phyloP scores from a whole-genome alignment of 1,140 invertebrate species.

The Caenorhabditis remanei region DNA sequence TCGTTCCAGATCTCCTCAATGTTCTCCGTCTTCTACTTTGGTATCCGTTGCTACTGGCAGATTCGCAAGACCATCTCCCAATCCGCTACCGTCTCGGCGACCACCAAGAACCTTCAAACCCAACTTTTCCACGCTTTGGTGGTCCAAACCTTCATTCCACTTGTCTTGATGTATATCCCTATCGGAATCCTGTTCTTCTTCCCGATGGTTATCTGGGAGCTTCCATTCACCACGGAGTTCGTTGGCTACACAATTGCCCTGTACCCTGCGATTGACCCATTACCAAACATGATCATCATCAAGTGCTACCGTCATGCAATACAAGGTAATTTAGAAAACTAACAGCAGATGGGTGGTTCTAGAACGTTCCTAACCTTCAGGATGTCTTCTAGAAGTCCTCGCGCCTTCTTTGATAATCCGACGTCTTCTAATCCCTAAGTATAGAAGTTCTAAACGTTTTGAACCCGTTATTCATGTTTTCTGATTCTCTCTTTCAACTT shows the following conservation, averaged over 20 bases:
- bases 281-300: conserved; percentile 46
- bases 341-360: background rate
- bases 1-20: conserved; percentile 29
- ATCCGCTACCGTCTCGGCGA: conserved; percentile 3
- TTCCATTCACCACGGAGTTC: conserved; percentile 22
- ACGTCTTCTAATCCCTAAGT: background rate
- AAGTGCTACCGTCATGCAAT: conserved; percentile 27
- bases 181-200: conserved; percentile 46
- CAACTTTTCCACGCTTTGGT: conserved; percentile 32
- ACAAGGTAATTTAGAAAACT: background rate
- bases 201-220: conserved; percentile 44
- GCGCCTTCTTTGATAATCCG: background rate
- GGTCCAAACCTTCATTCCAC: conserved; percentile 29
- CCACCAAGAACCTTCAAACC: conserved; percentile 18
- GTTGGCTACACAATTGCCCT: conserved; percentile 20
- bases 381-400: background rate
- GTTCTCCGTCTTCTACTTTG: conserved; percentile 40
- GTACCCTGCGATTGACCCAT: conserved; percentile 32
- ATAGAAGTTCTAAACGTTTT: background rate
- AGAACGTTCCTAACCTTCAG: background rate
- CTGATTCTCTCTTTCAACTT: background rate
- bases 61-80: conserved; percentile 6
- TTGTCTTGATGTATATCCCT: conserved; percentile 46
- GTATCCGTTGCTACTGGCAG: conserved; percentile 24
- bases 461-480: background rate